These are phyloP conservation scores for Podilymbus podiceps DNA, from an alignment of 2,113 vertebrate genomes.

Conservation along the genomic window DNA sequence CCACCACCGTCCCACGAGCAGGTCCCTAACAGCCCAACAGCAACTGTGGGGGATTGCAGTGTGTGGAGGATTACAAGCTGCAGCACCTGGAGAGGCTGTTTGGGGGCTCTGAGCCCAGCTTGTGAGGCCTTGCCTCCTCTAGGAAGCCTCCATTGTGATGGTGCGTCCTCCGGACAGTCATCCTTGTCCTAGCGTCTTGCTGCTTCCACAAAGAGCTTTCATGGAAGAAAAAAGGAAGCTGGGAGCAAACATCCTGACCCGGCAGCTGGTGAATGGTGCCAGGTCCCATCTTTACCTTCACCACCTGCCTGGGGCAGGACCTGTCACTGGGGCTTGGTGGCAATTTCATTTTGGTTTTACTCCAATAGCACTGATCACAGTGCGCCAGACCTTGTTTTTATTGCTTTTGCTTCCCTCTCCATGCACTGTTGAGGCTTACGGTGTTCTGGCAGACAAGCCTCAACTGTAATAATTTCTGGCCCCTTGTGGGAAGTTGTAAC, in stretches of 20 bases:
- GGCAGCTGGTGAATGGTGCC: background rate
- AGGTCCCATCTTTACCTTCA: background rate
- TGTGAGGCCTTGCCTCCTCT: background rate
- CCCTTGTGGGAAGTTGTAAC: background rate
- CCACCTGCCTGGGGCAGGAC: background rate
- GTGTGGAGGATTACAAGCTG: no score
- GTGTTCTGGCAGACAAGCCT: background rate
- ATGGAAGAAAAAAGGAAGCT: background rate
- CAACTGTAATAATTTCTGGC: background rate
- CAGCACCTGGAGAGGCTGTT: background rate
- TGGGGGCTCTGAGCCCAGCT: background rate
- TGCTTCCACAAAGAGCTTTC: background rate
- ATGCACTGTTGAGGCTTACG: background rate
- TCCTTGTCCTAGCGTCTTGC: background rate
- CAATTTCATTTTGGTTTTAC: background rate
- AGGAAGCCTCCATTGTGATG: background rate
- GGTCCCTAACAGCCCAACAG: background rate
- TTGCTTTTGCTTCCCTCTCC: background rate
- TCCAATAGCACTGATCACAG: background rate
- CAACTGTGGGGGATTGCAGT: fast-evolving
- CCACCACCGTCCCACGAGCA: fast-evolving
- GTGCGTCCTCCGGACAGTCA: background rate
- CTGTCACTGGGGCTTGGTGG: fast-evolving
- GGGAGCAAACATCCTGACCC: fast-evolving
- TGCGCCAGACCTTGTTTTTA: background rate